Conservation (phyloP, 2,797 vertebrate species). For the Neomorphus geoffroyi region DNA sequence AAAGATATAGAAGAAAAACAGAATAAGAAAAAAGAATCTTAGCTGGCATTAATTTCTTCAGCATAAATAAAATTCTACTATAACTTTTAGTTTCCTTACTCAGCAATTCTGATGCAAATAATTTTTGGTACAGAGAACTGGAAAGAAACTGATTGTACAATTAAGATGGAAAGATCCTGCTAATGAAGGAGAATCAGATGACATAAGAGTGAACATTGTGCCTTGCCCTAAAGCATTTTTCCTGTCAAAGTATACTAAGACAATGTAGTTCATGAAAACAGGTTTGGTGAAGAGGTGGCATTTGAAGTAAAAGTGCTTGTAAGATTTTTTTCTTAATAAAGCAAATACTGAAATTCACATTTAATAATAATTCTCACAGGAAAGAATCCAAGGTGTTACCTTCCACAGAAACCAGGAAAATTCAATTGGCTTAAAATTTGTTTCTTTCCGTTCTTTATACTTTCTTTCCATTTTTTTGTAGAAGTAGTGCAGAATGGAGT, state of each 20-base stretch:
- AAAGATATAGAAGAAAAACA: conserved; percentile 28
- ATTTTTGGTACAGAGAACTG: background rate
- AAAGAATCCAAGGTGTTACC: background rate
- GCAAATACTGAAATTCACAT: background rate
- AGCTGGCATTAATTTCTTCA: conserved; percentile 44
- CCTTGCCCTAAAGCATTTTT: background rate
- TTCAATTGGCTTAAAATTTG: background rate
- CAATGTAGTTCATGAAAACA: background rate
- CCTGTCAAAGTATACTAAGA: background rate
- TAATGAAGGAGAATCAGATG: background rate
- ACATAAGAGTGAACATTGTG: background rate
- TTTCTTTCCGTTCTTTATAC: background rate
- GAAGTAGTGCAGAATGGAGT: background rate
- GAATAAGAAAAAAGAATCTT: conserved; percentile 27
- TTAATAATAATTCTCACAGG: background rate
- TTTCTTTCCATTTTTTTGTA: background rate
- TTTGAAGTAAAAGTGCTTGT: background rate
- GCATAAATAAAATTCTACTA: conserved; percentile 45
- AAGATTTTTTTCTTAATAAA: background rate
- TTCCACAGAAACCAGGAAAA: background rate
- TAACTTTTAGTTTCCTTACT: conserved; percentile 16
- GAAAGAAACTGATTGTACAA: background rate
- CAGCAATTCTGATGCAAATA: conserved; percentile 19
- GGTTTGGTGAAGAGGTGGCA: background rate
- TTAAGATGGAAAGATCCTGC: background rate